A percentile compares a stretch with the other conserved stretches of the same genome.
These are phyloP conservation scores for Typhlomys cinereus DNA, from an alignment of 2,113 vertebrate species.

Conservation along the genomic window DNA sequence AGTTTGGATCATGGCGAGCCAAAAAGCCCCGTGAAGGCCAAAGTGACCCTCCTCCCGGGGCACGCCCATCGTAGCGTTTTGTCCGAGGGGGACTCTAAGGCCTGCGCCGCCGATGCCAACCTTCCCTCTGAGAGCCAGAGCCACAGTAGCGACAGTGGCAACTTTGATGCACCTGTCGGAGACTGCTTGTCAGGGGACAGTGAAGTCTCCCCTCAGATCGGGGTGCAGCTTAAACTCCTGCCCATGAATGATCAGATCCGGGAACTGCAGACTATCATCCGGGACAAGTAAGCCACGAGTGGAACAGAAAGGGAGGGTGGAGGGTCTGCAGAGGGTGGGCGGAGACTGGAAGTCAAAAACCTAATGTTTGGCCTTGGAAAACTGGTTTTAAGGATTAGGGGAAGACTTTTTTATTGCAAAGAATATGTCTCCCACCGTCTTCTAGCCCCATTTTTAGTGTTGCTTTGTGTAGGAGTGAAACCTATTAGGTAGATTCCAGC, in stretches of 20 bases:
- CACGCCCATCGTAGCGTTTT: not conserved
- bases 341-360: conserved; percentile 9
- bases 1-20: not conserved
- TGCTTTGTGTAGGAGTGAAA: not conserved
- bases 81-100: not conserved
- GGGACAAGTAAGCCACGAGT: conserved; percentile 90
- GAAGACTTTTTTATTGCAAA: not conserved
- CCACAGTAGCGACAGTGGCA: not conserved
- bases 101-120: not conserved
- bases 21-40: conserved; percentile 10
- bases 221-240: conserved; percentile 91
- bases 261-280: conserved; percentile 95
- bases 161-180: conserved; percentile 19
- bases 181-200: conserved; percentile 60
- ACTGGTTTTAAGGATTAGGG: not conserved
- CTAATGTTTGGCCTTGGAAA: not conserved
- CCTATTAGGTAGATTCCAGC: not conserved
- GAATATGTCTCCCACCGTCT: not conserved
- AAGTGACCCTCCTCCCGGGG: conserved; percentile 9
- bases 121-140: conserved; percentile 11
- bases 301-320: conserved; percentile 17
- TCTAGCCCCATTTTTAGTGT: not conserved
- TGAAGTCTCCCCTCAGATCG: conserved; percentile 71
- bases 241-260: conserved; percentile 96
- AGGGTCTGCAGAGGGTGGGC: not conserved